Evolutionary conservation across 2,113 vertebrate genomes (phyloP).

Genomic region (Solea senegalensis): DNA sequence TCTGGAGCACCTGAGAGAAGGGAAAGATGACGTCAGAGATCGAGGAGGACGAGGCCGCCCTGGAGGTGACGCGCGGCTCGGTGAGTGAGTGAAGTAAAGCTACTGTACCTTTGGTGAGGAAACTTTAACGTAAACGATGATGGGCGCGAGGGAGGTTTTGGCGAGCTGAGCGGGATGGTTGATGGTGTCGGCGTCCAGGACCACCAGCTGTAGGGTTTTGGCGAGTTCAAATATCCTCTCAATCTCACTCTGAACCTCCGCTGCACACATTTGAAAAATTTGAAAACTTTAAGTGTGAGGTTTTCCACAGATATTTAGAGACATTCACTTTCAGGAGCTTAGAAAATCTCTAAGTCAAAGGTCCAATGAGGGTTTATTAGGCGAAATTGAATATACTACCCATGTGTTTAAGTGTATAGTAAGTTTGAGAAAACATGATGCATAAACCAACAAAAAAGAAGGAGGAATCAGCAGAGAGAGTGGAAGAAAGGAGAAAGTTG

Average conservation of each 20-base stretch:
- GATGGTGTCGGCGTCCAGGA: constrained; percentile 96
- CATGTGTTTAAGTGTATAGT: no score
- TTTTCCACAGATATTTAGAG: no score
- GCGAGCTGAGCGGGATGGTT: constrained; percentile 94
- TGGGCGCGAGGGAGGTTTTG: constrained; percentile 96
- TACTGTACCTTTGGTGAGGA: constrained; percentile 91
- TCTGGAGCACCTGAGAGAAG: constrained; percentile 88
- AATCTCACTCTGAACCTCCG: constrained; percentile 96
- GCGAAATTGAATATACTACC: no score
- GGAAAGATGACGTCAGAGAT: not conserved
- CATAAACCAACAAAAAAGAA: no score
- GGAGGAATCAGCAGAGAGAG: no score
- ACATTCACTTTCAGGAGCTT: no score
- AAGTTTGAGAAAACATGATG: no score
- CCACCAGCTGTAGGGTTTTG: constrained; percentile 94
- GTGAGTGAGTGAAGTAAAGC: not conserved
- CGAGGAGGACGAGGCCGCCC: not conserved
- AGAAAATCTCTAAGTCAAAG: no score
- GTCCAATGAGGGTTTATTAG: no score
- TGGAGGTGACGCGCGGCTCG: not conserved
- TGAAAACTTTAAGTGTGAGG: not conserved
- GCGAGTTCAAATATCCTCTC: constrained; percentile 97
- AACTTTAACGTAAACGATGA: constrained; percentile 97
- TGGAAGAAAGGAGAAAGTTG: no score
- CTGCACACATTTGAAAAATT: constrained; percentile 68